Base-by-base conservation (phyloP, 1,140 invertebrate species). In the Drosophila repleta region DNA sequence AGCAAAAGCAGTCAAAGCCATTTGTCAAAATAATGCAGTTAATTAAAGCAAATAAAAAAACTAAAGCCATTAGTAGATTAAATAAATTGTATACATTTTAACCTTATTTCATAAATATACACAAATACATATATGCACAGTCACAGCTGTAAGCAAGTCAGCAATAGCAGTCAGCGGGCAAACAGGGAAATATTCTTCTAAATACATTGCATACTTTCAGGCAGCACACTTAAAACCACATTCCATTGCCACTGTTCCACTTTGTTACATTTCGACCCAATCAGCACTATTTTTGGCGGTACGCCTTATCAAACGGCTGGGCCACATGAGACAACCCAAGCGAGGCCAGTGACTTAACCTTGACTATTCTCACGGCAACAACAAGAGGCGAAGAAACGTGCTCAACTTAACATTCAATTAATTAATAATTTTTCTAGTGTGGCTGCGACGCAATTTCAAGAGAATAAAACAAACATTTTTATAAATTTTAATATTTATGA, bases 391-490 rank as follows among this genome's bases (percentile, higher is more conserved):
- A 24, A 57, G 5, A 66, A 65, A 66, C 68, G 68, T 66, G 68
- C 53, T 39, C 5, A 39, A 66, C 49, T 35, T 51, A 18, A 35
- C 15, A 65, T 45, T 37, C 39, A 71, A 57, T 51, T 52, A 43
- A 15, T 51, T 41, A 65, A 65, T 57, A 46, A 53, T 46, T 45
- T 45, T 37, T 1, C 8, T 15, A 35, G n/a, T n/a, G n/a, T 8
- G 53, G 15, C 46, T 71, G 53, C 68, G 62, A 52, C 68, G 68
- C 46, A 71, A 66, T 71, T 66, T 58, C 35, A 13, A 29, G 41
- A 18, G 24, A 24, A 45, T 5, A 45, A 43, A 56, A 39, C 37
- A n/a, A 6, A 49, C 11, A 49, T 10, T 21, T 4, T 13, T 21
- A 63, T 56, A 15, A 15, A n/a, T 17, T n/a, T n/a, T 55, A 32